Evolutionary conservation across 2,113 vertebrate genomes (phyloP).

Genomic region (Apteryx owenii): DNA sequence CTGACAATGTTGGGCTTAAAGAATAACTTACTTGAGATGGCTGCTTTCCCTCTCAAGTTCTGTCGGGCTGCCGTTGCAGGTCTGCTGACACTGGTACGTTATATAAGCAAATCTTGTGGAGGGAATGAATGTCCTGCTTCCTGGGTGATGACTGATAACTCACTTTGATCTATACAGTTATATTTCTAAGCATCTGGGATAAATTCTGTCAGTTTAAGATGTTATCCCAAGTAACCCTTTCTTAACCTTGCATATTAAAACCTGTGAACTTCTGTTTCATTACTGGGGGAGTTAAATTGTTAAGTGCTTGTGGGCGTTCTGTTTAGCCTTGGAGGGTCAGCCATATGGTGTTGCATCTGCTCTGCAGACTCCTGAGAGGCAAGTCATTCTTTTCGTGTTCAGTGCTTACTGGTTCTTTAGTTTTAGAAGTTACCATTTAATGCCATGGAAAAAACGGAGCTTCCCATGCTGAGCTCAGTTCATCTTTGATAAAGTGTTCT

Average conservation of each 20-base stretch:
- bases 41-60: neutral
- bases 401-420: constrained; percentile 2
- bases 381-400: neutral
- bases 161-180: neutral
- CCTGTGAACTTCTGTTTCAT: constrained; percentile 27
- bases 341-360: constrained; percentile 71
- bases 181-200: neutral
- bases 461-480: neutral
- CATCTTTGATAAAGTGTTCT: neutral
- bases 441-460: neutral
- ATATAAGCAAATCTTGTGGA: neutral
- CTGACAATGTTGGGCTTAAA: neutral
- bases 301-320: constrained; percentile 50
- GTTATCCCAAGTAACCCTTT: constrained; percentile 16
- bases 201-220: neutral
- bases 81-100: neutral
- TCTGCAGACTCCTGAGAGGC: constrained; percentile 9
- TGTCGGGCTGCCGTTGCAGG: neutral
- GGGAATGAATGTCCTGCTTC: neutral
- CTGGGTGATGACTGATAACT: neutral
- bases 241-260: neutral
- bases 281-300: constrained; percentile 33
- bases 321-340: constrained; percentile 44
- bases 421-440: constrained; percentile 29
- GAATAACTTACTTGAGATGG: neutral